Evolutionary conservation across 1,140 invertebrate species (phyloP), one percentile per base, ranked within the genome.

Genomic region (Drosophila pectinifera): DNA sequence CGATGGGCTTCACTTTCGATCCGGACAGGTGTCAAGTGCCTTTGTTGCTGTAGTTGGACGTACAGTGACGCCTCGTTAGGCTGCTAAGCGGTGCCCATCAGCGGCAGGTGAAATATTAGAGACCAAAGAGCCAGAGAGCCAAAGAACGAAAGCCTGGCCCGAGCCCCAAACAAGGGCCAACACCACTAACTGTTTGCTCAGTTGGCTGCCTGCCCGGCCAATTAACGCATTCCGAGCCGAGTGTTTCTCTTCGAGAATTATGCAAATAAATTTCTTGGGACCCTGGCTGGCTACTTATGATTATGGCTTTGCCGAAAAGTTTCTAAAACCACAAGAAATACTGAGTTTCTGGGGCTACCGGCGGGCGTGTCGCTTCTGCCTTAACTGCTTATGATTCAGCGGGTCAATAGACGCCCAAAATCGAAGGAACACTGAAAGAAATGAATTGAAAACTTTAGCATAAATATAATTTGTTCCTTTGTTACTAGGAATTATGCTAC

Each of bases 171-270:
- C 45, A 43, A n/a, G n/a, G n/a, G n/a, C n/a, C n/a, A n/a, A n/a
- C n/a, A n/a, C n/a, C n/a, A n/a, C n/a, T n/a, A 77, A 77, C 74
- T 59, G 74, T 69, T 77, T 83, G 64, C 62, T 79, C 61, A 68
- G 78, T 78, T 76, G 80, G 65, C 76, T 75, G 78, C 57, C 81
- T 77, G 81, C 53, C 56, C 39, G 45, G 78, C 78, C 82, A 85
- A 85, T 85, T 85, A 85, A 86, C 82, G 82, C 82, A 85, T 85
- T 85, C 82, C 81, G 73, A 67, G 64, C 57, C n/a, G 38, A 16
- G 64, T 41, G 42, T 57, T 57, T 36, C 36, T 34, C 41, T 6
- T 10, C 31, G 18, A 43, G 26, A 65, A 65, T 78, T 84, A 84
- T 84, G 81, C 80, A 84, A 84, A 84, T 84, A 67, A 54, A 73